Evolutionary conservation across 2,797 vertebrate species (phyloP).

Genomic region (Bradypus variegatus): DNA sequence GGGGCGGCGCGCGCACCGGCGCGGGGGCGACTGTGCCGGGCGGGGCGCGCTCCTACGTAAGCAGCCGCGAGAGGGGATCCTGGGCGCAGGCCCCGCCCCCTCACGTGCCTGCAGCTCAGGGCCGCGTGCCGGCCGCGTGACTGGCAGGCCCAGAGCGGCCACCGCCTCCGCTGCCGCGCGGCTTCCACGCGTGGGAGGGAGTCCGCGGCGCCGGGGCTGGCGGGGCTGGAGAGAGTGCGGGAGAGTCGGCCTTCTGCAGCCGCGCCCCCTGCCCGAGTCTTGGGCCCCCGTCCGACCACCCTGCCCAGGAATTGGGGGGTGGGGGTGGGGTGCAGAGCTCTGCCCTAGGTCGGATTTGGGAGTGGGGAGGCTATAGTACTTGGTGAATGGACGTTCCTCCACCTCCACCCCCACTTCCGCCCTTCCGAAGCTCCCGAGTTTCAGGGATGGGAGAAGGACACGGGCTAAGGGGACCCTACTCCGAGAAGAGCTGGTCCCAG

Average conservation of each 20-base stretch:
- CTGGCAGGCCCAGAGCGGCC: neutral
- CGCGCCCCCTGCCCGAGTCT: accelerated
- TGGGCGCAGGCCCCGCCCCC: slow-evolving; percentile 65
- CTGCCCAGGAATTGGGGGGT: accelerated
- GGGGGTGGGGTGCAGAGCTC: neutral
- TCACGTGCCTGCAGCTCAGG: slow-evolving; percentile 57
- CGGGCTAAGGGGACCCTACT: neutral
- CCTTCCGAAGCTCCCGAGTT: neutral
- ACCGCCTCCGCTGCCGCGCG: neutral
- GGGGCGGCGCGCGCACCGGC: slow-evolving; percentile 22
- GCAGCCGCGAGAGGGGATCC: slow-evolving; percentile 78
- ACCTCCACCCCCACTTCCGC: neutral
- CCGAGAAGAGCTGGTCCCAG: neutral
- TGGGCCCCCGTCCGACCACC: neutral
- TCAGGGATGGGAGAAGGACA: neutral
- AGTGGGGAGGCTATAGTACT: accelerated
- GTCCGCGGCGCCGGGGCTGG: neutral
- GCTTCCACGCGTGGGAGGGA: slow-evolving; percentile 38
- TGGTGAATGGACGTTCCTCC: no score
- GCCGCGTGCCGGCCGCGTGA: slow-evolving; percentile 58
- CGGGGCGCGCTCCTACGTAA: slow-evolving; percentile 73
- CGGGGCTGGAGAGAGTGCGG: neutral
- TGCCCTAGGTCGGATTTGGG: neutral
- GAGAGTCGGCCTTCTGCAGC: neutral
- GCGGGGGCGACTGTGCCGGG: slow-evolving; percentile 8